A percentile compares a stretch with the other conserved stretches of the same genome.
Conservation (phyloP, 2,888 invertebrate species). For the Petrolisthes cinctipes region DNA sequence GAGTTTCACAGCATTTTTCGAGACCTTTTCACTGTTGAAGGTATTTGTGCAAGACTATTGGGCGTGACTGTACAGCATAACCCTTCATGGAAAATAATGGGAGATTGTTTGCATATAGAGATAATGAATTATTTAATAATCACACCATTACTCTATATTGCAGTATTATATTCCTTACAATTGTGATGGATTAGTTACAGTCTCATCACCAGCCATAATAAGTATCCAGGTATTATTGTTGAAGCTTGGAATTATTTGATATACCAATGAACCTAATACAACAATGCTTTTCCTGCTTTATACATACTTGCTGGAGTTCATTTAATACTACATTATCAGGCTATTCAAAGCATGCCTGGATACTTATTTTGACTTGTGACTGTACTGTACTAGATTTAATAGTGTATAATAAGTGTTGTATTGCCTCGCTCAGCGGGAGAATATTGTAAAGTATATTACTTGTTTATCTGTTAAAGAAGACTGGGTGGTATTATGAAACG, state of each 20-base stretch:
- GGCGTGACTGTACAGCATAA: background rate
- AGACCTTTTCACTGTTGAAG: too few species aligned
- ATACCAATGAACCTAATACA: background rate
- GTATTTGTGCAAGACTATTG: background rate
- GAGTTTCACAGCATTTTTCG: too few species aligned
- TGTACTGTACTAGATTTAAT: background rate
- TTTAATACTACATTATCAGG: too few species aligned
- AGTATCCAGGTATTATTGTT: too few species aligned
- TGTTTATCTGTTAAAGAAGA: background rate
- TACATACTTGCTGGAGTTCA: too few species aligned
- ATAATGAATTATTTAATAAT: constrained; percentile 23
- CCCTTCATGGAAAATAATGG: background rate
- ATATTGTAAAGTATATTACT: constrained; percentile 46
- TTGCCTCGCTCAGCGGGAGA: constrained; percentile 31
- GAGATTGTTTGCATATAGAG: background rate
- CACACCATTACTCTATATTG: constrained; percentile 22
- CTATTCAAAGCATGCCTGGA: background rate
- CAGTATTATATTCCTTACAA: constrained; percentile 53
- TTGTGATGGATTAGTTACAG: constrained; percentile 54
- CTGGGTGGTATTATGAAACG: too few species aligned
- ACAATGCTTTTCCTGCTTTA: too few species aligned
- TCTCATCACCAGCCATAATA: background rate
- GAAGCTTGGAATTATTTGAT: background rate
- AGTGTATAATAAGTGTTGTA: background rate
- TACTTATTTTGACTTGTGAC: too few species aligned